Conservation (phyloP, 2,113 vertebrate genomes). For the Corythoichthys intestinalis region DNA sequence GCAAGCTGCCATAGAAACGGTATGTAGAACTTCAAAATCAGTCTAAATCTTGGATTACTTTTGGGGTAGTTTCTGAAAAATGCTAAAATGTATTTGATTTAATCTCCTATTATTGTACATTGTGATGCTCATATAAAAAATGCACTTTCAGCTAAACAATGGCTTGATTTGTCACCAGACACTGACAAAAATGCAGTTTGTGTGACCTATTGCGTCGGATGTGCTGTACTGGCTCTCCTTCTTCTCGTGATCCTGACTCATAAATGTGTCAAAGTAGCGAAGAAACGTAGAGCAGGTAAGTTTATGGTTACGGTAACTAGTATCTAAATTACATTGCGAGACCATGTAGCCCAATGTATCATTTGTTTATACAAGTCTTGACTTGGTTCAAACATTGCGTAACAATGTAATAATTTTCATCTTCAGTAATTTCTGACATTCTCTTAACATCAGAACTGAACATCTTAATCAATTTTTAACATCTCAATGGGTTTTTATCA, state of each 20-base stretch:
- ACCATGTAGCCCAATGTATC: not conserved
- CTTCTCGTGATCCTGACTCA: conserved; percentile 21
- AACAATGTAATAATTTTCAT: not conserved
- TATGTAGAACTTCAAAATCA: conserved; percentile 11
- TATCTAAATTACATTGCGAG: not conserved
- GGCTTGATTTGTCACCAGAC: conserved; percentile 18
- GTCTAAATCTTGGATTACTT: not conserved
- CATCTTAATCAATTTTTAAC: too few relatives aligned
- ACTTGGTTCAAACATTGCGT: not conserved
- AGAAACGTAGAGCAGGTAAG: conserved; percentile 36
- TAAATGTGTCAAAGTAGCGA: conserved; percentile 5
- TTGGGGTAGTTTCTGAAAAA: not conserved
- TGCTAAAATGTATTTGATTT: too few relatives aligned
- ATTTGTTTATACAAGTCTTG: not conserved
- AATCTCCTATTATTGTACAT: too few relatives aligned
- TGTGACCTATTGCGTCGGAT: conserved; percentile 17
- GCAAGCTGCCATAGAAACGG: conserved; percentile 20
- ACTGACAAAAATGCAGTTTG: not conserved
- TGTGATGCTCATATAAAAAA: not conserved
- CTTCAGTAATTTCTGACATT: too few relatives aligned
- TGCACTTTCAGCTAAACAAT: conserved; percentile 4
- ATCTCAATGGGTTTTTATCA: too few relatives aligned
- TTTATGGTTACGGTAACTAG: not conserved
- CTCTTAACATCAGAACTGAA: too few relatives aligned
- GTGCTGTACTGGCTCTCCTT: conserved; percentile 28